A percentile compares a stretch with the other conserved stretches of the same genome.
phyloP scores from a whole-genome alignment of 1,140 invertebrate genomes.

The Scaptodrosophila lebanonensis region DNA sequence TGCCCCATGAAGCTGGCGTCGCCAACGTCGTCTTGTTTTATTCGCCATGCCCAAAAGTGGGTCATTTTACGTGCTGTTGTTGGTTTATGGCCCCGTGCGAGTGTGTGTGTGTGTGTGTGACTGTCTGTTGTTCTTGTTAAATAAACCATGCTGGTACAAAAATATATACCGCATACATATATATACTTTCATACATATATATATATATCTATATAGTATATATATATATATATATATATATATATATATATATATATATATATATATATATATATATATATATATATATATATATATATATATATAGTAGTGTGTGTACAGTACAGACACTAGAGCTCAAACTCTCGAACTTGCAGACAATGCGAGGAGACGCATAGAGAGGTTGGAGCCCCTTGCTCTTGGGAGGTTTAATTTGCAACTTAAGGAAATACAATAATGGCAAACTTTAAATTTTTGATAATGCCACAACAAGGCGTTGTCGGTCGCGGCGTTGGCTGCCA shows the following conservation, averaged over 20 bases:
- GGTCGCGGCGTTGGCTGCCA: too few relatives aligned
- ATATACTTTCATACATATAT: not conserved
- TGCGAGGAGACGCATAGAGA: too few relatives aligned
- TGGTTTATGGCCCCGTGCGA: conserved; percentile 7
- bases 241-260: conserved; percentile 9
- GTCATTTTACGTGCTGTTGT: conserved; percentile 52
- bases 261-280: not conserved
- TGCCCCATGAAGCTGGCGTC: too few relatives aligned
- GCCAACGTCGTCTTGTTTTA: too few relatives aligned
- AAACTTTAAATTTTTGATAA: conserved; percentile 72
- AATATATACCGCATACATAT: conserved; percentile 2
- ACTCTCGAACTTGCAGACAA: too few relatives aligned
- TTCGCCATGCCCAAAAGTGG: conserved; percentile 55
- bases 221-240: conserved; percentile 6
- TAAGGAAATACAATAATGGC: conserved; percentile 58
- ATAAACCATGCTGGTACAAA: conserved; percentile 55
- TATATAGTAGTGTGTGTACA: not conserved
- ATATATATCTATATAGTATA: conserved; percentile 9
- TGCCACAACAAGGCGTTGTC: too few relatives aligned
- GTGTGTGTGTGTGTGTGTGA: conserved; percentile 2
- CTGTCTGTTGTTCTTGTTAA: conserved; percentile 65
- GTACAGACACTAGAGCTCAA: conserved; percentile 10
- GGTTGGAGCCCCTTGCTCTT: conserved; percentile 25
- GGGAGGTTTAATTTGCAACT: conserved; percentile 64
- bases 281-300: conserved; percentile 1